Evolutionary conservation across 1,140 invertebrate species (phyloP).

Genomic region (Lethrus apterus): DNA sequence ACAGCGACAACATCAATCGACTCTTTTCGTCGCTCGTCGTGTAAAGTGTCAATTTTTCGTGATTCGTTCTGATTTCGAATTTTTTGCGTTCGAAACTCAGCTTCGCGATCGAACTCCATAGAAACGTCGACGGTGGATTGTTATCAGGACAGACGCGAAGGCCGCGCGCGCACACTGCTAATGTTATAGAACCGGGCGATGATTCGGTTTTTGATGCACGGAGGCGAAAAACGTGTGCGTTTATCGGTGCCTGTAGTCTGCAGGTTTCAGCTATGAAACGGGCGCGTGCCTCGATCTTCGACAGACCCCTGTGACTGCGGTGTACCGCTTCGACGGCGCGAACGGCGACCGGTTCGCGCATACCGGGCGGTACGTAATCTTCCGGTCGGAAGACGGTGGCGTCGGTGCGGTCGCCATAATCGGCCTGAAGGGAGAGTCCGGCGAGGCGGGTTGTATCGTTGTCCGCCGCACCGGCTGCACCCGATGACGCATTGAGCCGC

Average conservation of each 20-base stretch:
- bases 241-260: slow-evolving; percentile 75
- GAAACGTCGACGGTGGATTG: slow-evolving; percentile 63
- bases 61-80: slow-evolving; percentile 86
- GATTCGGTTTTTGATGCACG: slow-evolving; percentile 74
- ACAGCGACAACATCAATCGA: slow-evolving; percentile 79
- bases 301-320: slow-evolving; percentile 66
- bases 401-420: slow-evolving; percentile 67
- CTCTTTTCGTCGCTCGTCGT: slow-evolving; percentile 87
- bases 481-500: slow-evolving; percentile 74
- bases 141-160: slow-evolving; percentile 73
- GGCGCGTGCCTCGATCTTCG: slow-evolving; percentile 33
- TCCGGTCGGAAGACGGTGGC: slow-evolving; percentile 68
- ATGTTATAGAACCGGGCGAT: slow-evolving; percentile 62
- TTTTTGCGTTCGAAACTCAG: slow-evolving; percentile 94
- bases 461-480: slow-evolving; percentile 58
- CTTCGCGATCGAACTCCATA: slow-evolving; percentile 91
- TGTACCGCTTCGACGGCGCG: slow-evolving; percentile 55
- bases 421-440: slow-evolving; percentile 76
- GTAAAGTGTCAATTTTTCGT: slow-evolving; percentile 83
- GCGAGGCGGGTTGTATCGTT: slow-evolving; percentile 74
- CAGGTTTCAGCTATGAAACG: slow-evolving; percentile 86
- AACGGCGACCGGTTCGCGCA: slow-evolving; percentile 55
- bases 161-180: slow-evolving; percentile 79
- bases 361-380: slow-evolving; percentile 59
- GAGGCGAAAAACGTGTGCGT: slow-evolving; percentile 85